A percentile compares a stretch with the other conserved stretches of the same genome.
Evolutionary conservation across 2,113 vertebrate species (phyloP).

Genomic region (Oryzias javanicus): DNA sequence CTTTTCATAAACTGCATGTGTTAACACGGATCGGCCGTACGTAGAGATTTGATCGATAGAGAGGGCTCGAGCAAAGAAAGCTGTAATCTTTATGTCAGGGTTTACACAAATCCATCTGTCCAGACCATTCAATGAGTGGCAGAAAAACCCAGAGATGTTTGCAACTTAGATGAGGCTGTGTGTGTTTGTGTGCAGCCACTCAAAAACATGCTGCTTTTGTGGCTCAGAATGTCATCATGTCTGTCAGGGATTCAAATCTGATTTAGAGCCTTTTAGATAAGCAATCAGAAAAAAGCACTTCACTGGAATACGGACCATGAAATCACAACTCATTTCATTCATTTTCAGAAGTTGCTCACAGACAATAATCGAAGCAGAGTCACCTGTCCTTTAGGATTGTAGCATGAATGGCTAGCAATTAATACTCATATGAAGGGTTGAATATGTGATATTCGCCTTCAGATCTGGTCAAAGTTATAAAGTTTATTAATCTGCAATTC

Average conservation of each 20-base stretch:
- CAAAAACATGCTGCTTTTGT: not conserved
- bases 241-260: slow-evolving; percentile 50
- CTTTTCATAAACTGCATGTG: not conserved
- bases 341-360: slow-evolving; percentile 27
- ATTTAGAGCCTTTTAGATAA: slow-evolving; percentile 48
- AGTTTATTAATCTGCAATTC: too few species aligned
- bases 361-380: slow-evolving; percentile 39
- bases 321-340: slow-evolving; percentile 41
- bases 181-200: not conserved
- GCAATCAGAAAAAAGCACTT: slow-evolving; percentile 39
- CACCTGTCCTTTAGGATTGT: slow-evolving; percentile 7
- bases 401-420: too few species aligned
- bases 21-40: too few species aligned
- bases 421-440: too few species aligned
- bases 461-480: too few species aligned
- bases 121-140: slow-evolving; percentile 6
- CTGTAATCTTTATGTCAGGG: not conserved
- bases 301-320: slow-evolving; percentile 41
- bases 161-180: not conserved
- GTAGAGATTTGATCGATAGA: not conserved
- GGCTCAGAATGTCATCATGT: slow-evolving; percentile 40
- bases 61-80: not conserved
- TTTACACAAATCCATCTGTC: slow-evolving; percentile 4
- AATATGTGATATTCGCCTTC: too few species aligned
- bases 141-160: not conserved